phyloP scores from a whole-genome alignment of 1,140 invertebrate species.

The Drosophila dunni region DNA sequence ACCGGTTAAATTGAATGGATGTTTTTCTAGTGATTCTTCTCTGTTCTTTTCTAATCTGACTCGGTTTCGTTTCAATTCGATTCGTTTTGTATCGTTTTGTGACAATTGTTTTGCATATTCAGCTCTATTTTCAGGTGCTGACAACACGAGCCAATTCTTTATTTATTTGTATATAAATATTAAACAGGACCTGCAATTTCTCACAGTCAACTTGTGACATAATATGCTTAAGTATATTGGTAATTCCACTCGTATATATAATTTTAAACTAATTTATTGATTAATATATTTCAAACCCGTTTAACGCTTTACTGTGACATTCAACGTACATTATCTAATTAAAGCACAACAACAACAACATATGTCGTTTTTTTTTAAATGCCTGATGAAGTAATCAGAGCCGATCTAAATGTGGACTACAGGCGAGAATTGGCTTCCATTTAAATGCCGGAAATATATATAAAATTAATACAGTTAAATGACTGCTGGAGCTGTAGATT shows the following conservation, averaged over 20 bases:
- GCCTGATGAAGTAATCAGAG: slow-evolving; percentile 72
- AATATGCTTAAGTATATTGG: slow-evolving; percentile 18
- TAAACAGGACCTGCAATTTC: background rate
- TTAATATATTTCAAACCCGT: slow-evolving; percentile 52
- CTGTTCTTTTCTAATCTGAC: slow-evolving; percentile 1
- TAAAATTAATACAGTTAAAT: slow-evolving; percentile 46
- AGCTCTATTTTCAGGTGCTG: slow-evolving; percentile 41
- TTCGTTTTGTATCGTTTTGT: slow-evolving; percentile 9
- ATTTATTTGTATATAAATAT: slow-evolving; percentile 24
- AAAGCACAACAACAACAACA: slow-evolving; percentile 35
- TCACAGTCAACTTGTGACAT: slow-evolving; percentile 10
- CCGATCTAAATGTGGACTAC: slow-evolving; percentile 49
- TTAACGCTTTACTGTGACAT: slow-evolving; percentile 64
- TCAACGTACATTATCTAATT: slow-evolving; percentile 63
- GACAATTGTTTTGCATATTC: slow-evolving; percentile 13
- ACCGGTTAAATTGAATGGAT: slow-evolving; percentile 40
- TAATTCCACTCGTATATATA: slow-evolving; percentile 20
- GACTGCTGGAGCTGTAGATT: slow-evolving; percentile 16
- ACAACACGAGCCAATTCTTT: slow-evolving; percentile 14
- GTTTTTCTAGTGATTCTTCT: background rate
- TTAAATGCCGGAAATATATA: slow-evolving; percentile 68
- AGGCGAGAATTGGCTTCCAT: slow-evolving; percentile 37
- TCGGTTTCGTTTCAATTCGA: slow-evolving; percentile 23
- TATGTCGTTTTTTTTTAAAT: slow-evolving; percentile 25
- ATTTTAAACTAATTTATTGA: slow-evolving; percentile 33